phyloP scores from a whole-genome alignment of 1,140 invertebrate genomes.

The Heliconius eleuchia region DNA sequence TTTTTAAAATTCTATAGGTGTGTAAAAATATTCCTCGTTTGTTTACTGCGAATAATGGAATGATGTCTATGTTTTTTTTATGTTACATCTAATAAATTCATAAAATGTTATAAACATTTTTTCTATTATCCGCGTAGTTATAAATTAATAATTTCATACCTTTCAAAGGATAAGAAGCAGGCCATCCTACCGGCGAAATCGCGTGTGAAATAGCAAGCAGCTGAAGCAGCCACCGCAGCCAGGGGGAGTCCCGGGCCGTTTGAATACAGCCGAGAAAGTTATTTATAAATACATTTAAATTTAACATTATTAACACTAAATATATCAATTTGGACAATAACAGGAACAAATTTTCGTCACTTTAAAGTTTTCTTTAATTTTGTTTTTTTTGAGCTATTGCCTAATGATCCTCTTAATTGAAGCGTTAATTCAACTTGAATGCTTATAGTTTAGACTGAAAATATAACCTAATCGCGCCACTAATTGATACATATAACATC shows the following conservation, averaged over 20 bases:
- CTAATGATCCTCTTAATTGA: neutral
- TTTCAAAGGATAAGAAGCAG: constrained; percentile 47
- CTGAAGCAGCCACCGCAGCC: constrained; percentile 49
- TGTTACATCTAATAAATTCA: too few relatives aligned
- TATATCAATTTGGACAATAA: neutral
- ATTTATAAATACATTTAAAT: constrained; percentile 45
- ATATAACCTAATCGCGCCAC: neutral
- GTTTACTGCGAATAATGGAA: too few relatives aligned
- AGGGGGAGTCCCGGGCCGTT: constrained; percentile 38
- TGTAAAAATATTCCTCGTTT: too few relatives aligned
- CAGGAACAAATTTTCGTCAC: neutral
- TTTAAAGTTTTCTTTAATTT: neutral
- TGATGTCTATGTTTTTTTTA: too few relatives aligned
- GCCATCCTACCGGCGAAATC: constrained; percentile 54
- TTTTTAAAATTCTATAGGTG: too few relatives aligned
- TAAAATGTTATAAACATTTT: too few relatives aligned
- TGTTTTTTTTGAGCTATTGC: neutral
- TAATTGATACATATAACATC: neutral
- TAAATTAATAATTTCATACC: constrained; percentile 35
- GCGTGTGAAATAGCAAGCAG: constrained; percentile 50
- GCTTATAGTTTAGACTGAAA: neutral
- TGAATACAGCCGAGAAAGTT: constrained; percentile 47
- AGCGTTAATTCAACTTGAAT: neutral
- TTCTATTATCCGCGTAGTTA: too few relatives aligned
- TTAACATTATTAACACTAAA: constrained; percentile 30